Evolutionary conservation across 2,888 invertebrate species (phyloP).

Genomic region (Drosophila meridiana): DNA sequence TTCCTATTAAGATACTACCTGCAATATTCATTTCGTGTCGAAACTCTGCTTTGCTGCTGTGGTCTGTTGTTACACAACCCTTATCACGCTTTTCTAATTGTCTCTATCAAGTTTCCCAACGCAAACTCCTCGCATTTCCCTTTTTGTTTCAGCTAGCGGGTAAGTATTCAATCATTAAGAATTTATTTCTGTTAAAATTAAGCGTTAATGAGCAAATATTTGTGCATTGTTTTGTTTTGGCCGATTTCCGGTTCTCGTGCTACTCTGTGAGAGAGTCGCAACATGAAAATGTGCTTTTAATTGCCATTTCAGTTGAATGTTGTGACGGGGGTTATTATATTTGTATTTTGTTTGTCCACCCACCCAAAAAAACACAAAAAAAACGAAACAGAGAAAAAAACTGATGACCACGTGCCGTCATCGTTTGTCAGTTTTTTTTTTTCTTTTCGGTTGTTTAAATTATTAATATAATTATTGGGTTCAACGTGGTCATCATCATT

Average conservation of each 20-base stretch:
- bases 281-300: constrained; percentile 66
- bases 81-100: not conserved
- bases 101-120: not conserved
- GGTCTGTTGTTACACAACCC: not conserved
- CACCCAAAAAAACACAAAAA: not conserved
- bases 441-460: constrained; percentile 35
- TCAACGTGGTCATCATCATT: constrained; percentile 31
- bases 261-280: constrained; percentile 10
- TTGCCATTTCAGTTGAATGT: constrained; percentile 43
- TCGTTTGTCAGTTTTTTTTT: constrained; percentile 26
- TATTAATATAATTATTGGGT: constrained; percentile 44
- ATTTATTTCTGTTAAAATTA: constrained; percentile 38
- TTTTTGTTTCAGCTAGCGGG: constrained; percentile 42
- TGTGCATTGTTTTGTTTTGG: constrained; percentile 61
- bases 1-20: not conserved
- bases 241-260: constrained; percentile 32
- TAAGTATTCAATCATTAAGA: constrained; percentile 42
- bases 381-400: not conserved
- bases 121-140: constrained; percentile 1
- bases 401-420: constrained; percentile 36
- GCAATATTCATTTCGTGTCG: not conserved
- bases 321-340: constrained; percentile 30
- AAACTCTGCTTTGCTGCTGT: not conserved
- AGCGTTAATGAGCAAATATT: constrained; percentile 70
- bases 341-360: constrained; percentile 6